phyloP scores from a whole-genome alignment of 2,888 invertebrate species.

The Drosophila subsilvestris region DNA sequence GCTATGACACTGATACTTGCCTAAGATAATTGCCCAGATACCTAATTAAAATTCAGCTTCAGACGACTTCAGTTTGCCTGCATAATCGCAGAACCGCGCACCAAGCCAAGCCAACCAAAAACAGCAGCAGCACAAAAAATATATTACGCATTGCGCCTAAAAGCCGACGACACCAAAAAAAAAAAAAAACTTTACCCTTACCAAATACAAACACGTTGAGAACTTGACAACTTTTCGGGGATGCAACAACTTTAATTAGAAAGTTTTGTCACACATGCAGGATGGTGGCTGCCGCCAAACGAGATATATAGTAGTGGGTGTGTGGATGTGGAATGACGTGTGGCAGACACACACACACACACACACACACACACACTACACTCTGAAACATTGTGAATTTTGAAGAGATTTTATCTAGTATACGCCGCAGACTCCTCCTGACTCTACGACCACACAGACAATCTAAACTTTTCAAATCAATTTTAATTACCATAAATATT shows the following conservation, averaged over 20 bases:
- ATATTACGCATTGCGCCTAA: slow-evolving; percentile 71
- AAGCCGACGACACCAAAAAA: slow-evolving; percentile 54
- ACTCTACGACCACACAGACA: slow-evolving; percentile 60
- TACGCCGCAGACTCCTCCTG: not conserved
- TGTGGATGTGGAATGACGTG: slow-evolving; percentile 5
- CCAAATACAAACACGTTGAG: slow-evolving; percentile 67
- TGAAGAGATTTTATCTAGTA: slow-evolving; percentile 4
- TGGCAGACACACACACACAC: slow-evolving; percentile 9
- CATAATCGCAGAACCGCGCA: slow-evolving; percentile 44
- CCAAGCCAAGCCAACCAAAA: slow-evolving; percentile 19
- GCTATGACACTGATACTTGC: slow-evolving; percentile 30
- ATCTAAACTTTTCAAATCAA: slow-evolving; percentile 81
- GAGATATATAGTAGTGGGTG: not conserved
- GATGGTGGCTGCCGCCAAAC: slow-evolving; percentile 2
- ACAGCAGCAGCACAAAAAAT: slow-evolving; percentile 30
- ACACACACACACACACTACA: slow-evolving; percentile 11
- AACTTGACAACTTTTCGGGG: slow-evolving; percentile 66
- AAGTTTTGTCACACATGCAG: slow-evolving; percentile 76
- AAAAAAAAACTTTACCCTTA: slow-evolving; percentile 51
- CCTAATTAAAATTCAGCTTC: slow-evolving; percentile 60
- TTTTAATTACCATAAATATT: slow-evolving; percentile 81
- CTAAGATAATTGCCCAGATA: slow-evolving; percentile 61
- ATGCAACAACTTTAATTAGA: slow-evolving; percentile 77
- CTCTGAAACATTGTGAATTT: slow-evolving; percentile 42
- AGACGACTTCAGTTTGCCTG: slow-evolving; percentile 52